Evolutionary conservation across 2,797 vertebrate species (phyloP).

Genomic region (Acanthiza pusilla): DNA sequence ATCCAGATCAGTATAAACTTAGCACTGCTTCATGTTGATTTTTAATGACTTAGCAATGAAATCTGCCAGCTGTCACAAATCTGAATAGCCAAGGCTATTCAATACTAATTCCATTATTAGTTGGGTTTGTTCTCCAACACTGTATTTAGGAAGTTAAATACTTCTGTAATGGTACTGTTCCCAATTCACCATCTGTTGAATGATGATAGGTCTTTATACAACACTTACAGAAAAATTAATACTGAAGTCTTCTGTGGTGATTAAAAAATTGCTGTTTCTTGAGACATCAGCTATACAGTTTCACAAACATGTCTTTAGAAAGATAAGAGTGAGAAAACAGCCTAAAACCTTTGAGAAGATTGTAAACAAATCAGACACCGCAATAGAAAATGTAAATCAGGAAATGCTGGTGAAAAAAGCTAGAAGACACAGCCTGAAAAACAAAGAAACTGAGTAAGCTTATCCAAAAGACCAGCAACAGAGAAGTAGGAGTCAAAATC

Average conservation of each 20-base stretch:
- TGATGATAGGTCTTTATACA: background rate
- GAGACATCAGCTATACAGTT: background rate
- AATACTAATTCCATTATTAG: background rate
- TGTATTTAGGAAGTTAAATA: constrained; percentile 4
- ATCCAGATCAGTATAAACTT: background rate
- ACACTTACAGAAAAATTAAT: background rate
- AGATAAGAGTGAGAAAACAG: background rate
- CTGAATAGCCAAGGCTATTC: background rate
- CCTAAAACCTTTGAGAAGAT: background rate
- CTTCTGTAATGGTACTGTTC: background rate
- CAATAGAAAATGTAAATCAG: background rate
- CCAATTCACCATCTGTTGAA: background rate
- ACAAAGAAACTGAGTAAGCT: background rate
- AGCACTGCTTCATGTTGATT: background rate
- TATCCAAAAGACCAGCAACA: background rate
- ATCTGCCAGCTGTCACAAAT: background rate
- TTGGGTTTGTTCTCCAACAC: background rate
- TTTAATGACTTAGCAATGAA: background rate
- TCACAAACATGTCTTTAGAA: background rate
- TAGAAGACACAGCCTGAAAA: background rate
- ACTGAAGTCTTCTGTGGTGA: background rate
- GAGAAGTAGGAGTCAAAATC: background rate
- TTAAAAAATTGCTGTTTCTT: constrained; percentile 18
- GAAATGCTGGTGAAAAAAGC: background rate
- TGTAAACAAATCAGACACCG: background rate